phyloP scores from a whole-genome alignment of 2,113 vertebrate genomes.

The Xiphorhynchus elegans region DNA sequence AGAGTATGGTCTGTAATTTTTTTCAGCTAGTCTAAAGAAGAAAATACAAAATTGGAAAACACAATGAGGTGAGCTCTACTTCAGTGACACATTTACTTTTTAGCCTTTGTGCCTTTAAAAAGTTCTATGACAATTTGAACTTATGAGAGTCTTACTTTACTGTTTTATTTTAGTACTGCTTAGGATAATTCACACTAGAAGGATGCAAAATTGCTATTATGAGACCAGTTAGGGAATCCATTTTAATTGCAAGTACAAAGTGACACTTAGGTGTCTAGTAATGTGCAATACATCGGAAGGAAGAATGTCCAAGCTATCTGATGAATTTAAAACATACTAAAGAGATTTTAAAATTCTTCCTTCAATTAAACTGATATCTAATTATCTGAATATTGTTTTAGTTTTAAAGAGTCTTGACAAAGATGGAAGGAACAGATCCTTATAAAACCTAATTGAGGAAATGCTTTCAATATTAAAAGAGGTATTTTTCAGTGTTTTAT shows the following conservation, averaged over 20 bases:
- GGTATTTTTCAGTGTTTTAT: not conserved
- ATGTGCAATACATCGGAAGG: fast-evolving
- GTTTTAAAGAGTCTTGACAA: not conserved
- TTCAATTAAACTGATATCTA: not conserved
- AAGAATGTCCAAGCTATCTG: not conserved
- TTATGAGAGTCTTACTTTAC: not conserved
- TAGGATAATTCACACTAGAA: not conserved
- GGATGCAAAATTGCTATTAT: not conserved
- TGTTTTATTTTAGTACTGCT: not conserved
- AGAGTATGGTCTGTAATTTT: not conserved
- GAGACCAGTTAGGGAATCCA: not conserved
- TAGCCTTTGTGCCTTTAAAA: not conserved
- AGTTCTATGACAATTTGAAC: not conserved
- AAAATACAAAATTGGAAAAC: not conserved
- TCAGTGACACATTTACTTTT: not conserved
- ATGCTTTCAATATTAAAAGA: not conserved
- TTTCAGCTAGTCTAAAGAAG: not conserved
- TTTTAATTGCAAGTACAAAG: not conserved
- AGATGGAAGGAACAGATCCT: not conserved
- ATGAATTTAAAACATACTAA: not conserved
- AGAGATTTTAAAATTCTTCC: not conserved
- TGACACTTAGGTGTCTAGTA: not conserved
- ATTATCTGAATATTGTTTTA: not conserved
- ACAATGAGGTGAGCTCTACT: not conserved
- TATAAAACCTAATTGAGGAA: not conserved